Evolutionary conservation across 2,113 vertebrate genomes (phyloP).

Genomic region (Myanophis thanlyinensis): DNA sequence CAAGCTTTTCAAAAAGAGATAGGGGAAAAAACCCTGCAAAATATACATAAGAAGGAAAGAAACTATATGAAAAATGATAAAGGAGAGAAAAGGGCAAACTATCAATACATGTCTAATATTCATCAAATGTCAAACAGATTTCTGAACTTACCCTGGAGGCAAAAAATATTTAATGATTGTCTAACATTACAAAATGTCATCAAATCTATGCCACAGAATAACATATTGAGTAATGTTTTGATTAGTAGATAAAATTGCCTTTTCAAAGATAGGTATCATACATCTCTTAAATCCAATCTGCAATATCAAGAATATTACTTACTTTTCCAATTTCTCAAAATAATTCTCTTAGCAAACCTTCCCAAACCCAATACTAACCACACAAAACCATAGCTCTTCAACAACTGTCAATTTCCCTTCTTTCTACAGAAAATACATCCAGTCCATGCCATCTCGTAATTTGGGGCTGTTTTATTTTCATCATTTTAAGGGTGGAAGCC

Average conservation of each 20-base stretch:
- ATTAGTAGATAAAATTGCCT: not conserved
- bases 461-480: not conserved
- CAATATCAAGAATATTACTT: not conserved
- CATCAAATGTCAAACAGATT: not conserved
- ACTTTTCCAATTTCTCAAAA: not conserved
- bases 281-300: not conserved
- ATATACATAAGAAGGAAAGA: not conserved
- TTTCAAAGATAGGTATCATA: not conserved
- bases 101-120: not conserved
- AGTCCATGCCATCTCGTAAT: not conserved
- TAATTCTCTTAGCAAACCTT: not conserved
- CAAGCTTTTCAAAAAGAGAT: not conserved
- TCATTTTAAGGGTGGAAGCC: not conserved
- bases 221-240: not conserved
- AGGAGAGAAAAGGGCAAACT: not conserved
- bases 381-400: not conserved
- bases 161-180: not conserved
- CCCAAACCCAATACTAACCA: not conserved
- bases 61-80: not conserved
- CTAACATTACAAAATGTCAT: not conserved
- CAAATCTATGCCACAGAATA: not conserved
- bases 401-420: not conserved
- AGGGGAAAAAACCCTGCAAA: not conserved
- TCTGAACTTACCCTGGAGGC: not conserved
- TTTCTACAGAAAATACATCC: not conserved